These are phyloP conservation scores for Nycteola revayana DNA, from an alignment of 2,888 invertebrate genomes.

Conservation along the genomic window DNA sequence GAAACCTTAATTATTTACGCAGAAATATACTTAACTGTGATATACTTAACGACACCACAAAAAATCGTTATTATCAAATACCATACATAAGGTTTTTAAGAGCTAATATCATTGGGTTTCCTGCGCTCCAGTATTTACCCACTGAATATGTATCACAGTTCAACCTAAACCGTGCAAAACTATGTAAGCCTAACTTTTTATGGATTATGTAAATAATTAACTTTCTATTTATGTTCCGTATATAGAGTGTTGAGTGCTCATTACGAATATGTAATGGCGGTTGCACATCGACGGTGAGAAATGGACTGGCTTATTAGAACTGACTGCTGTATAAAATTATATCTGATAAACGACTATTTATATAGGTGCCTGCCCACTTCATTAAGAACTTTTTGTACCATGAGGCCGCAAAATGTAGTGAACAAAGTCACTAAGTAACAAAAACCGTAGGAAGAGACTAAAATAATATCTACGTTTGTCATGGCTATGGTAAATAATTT, in stretches of 20 bases:
- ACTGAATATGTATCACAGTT: conserved; percentile 21
- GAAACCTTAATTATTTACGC: too few relatives aligned
- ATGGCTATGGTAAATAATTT: too few relatives aligned
- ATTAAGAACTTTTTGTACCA: too few relatives aligned
- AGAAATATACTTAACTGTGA: too few relatives aligned
- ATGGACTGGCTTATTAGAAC: conserved; percentile 13
- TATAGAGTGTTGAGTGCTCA: conserved; percentile 23
- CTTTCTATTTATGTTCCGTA: conserved; percentile 36
- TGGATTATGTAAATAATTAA: conserved; percentile 36
- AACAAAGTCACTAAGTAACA: too few relatives aligned
- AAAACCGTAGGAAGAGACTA: too few relatives aligned
- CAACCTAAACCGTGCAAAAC: conserved; percentile 13
- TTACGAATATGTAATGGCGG: conserved; percentile 28
- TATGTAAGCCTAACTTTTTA: conserved; percentile 22
- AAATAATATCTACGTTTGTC: too few relatives aligned
- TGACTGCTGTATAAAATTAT: conserved; percentile 1
- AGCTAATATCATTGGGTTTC: neutral
- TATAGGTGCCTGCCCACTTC: too few relatives aligned
- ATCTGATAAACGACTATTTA: conserved; percentile 8
- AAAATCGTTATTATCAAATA: too few relatives aligned
- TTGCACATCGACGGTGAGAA: conserved; percentile 22
- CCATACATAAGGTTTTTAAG: too few relatives aligned
- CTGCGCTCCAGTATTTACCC: conserved; percentile 12
- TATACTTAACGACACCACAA: too few relatives aligned
- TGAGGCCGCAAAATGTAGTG: too few relatives aligned